Evolutionary conservation across 2,113 vertebrate species (phyloP).

Genomic region (Passer domesticus): DNA sequence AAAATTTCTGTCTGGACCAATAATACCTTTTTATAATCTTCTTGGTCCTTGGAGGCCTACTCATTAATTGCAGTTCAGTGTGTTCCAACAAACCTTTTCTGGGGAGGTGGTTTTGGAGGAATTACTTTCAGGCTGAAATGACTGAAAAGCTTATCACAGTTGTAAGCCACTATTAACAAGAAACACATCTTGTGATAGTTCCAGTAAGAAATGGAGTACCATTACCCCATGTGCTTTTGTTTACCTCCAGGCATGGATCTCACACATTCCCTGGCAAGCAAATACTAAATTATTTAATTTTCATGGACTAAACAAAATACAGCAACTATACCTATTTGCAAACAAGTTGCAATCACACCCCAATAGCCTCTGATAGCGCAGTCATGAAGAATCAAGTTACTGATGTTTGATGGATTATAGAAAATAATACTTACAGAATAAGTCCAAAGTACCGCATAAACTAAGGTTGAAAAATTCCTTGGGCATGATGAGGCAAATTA

Average conservation of each 20-base stretch:
- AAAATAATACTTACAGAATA: background rate
- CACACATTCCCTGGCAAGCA: background rate
- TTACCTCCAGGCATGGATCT: background rate
- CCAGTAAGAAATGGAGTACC: background rate
- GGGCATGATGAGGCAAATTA: background rate
- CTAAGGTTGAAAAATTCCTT: background rate
- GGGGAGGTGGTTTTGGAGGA: background rate
- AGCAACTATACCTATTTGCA: background rate
- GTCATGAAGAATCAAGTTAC: background rate
- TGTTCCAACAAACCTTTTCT: conserved; percentile 7
- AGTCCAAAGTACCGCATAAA: background rate
- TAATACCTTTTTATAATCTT: conserved; percentile 42
- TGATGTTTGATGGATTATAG: background rate
- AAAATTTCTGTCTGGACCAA: conserved; percentile 41
- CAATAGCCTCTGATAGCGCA: background rate
- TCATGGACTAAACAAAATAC: background rate
- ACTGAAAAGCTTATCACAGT: conserved; percentile 17
- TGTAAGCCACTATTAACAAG: background rate
- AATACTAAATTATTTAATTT: background rate
- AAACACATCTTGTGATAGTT: conserved; percentile 5
- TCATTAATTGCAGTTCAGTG: background rate
- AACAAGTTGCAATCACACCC: background rate
- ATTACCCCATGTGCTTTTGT: background rate
- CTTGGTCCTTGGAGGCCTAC: background rate
- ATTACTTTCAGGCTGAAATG: conserved; percentile 21